phyloP scores from a whole-genome alignment of 2,888 invertebrate species.

The Notodromas monacha region DNA sequence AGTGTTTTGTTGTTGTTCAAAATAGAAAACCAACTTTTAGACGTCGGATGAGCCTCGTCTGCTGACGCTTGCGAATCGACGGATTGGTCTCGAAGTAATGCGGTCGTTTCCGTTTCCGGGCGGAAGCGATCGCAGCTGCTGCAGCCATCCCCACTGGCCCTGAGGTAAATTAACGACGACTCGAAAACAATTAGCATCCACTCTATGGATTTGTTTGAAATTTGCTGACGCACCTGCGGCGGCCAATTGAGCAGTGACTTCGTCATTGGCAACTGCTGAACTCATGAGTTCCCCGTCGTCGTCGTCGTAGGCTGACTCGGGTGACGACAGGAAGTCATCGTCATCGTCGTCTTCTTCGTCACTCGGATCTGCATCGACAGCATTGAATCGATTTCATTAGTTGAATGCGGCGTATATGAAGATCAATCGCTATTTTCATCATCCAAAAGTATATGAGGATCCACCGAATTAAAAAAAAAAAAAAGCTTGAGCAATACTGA shows the following conservation, averaged over 20 bases:
- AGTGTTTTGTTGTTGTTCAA: too few relatives aligned
- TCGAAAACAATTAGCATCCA: background rate
- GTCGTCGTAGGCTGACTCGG: constrained; percentile 27
- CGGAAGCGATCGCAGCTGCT: constrained; percentile 77
- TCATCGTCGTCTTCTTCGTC: constrained; percentile 26
- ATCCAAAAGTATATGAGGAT: too few relatives aligned
- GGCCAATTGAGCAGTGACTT: constrained; percentile 77
- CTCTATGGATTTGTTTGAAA: background rate
- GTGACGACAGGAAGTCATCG: constrained; percentile 46
- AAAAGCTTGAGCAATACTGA: too few relatives aligned
- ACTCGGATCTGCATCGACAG: too few relatives aligned
- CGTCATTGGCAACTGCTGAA: constrained; percentile 45
- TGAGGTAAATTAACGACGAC: constrained; percentile 14
- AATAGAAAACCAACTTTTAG: constrained; percentile 41
- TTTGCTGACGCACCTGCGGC: constrained; percentile 40
- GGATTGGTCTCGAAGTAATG: constrained; percentile 92
- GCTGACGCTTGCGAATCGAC: constrained; percentile 73
- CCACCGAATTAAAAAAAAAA: too few relatives aligned
- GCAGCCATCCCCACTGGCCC: constrained; percentile 84
- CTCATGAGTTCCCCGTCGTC: constrained; percentile 52
- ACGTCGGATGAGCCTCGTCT: constrained; percentile 60
- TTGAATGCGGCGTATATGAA: too few relatives aligned
- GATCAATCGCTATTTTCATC: too few relatives aligned
- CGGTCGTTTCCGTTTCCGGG: constrained; percentile 71
- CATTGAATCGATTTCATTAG: too few relatives aligned